Evolutionary conservation across 92 coral and sea anemone genomes (phyloP), one percentile per base, ranked within the genome.

Genomic region (Phenganax marumi): DNA sequence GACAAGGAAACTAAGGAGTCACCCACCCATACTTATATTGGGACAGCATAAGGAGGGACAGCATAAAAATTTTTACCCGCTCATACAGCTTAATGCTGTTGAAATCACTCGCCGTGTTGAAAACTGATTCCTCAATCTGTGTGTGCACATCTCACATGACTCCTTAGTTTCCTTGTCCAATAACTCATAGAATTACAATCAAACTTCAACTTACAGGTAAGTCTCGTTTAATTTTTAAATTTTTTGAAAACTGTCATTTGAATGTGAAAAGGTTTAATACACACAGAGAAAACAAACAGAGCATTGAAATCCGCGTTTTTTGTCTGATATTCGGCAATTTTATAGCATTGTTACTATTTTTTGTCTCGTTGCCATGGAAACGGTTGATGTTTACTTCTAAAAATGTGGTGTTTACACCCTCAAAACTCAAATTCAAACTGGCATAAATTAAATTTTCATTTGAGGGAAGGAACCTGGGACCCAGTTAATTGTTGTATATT

Each of bases 301-400:
- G 21, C 21, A 63, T 12, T 18, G 16, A 63, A 12, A 12, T 63
- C 22, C 70, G 26, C 70, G 7, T 63, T 63, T 63, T 63, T 63
- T 5, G n/a, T 63, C 12, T 63, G 9, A 12, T 63, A 12, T 4
- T 63, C 25, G 22, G 70, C 22, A 23, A 63, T 63, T 63, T 16
- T 18, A 10, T 12, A 7, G 70, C n/a, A 33, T 33, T 33, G 43
- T n/a, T 7, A 16, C 6, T 16, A 61, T n/a, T 61, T 61, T 7
- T 61, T 61, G 68, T 61, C 23, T 61, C n/a, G 68, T 61, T 61
- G 68, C 68, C n/a, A 61, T 61, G n/a, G 68, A 7, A 16, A 61
- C 68, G 68, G 68, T 7, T 61, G 68, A 17, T 16, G 68, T 61
- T 61, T 61, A 61, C n/a, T 26, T 26, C 10, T 54, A 17, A 17